These are phyloP conservation scores for Eubasilissa regina DNA, from an alignment of 1,140 invertebrate genomes.

Conservation along the genomic window DNA sequence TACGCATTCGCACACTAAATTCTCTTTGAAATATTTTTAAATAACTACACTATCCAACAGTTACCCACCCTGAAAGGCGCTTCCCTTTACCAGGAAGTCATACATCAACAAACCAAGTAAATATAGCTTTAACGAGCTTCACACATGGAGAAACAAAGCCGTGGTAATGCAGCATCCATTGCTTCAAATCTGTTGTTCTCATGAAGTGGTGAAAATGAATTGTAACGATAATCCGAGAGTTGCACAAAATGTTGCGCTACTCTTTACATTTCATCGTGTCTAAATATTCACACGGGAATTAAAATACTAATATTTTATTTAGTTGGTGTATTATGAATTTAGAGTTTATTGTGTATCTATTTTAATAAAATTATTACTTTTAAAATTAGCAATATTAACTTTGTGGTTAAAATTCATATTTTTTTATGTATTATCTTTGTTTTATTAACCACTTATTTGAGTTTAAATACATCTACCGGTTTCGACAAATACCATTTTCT, in stretches of 20 bases:
- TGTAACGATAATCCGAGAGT: background rate
- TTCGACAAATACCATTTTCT: too few relatives aligned
- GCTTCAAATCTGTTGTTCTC: background rate
- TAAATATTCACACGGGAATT: conserved; percentile 5
- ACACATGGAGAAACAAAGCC: conserved; percentile 40
- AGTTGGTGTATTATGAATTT: too few relatives aligned
- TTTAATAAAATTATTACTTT: too few relatives aligned
- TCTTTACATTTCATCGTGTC: background rate
- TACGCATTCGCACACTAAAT: too few relatives aligned
- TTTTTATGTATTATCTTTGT: too few relatives aligned
- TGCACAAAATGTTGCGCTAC: background rate
- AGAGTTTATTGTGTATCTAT: too few relatives aligned
- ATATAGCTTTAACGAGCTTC: conserved; percentile 53
- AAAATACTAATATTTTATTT: too few relatives aligned
- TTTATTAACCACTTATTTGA: too few relatives aligned
- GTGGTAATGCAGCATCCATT: conserved; percentile 6
- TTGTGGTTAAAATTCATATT: too few relatives aligned
- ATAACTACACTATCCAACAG: background rate
- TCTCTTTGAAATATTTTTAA: too few relatives aligned
- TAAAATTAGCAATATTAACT: too few relatives aligned
- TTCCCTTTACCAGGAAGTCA: conserved; percentile 49
- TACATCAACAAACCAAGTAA: conserved; percentile 55
- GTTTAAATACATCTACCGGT: too few relatives aligned
- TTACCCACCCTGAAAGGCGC: background rate
- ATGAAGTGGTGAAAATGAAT: background rate